Conservation (phyloP, 37 sponge, comb jelly and placozoan species). For the Bolinopsis microptera region DNA sequence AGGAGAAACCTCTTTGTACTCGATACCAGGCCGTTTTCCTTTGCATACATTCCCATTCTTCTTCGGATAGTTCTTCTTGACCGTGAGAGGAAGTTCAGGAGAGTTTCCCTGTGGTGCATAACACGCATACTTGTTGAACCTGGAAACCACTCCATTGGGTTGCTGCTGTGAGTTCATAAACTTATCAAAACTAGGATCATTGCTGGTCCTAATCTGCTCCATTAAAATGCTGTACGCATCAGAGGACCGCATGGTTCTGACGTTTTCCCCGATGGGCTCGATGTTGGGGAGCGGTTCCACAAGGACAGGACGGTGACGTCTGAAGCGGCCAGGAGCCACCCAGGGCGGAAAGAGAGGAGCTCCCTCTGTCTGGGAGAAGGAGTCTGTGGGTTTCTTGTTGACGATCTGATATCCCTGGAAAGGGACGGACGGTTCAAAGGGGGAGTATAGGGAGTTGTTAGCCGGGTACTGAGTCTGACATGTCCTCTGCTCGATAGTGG, state of each 20-base stretch:
- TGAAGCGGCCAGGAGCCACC: constrained; percentile 3
- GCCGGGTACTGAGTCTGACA: constrained; percentile 43
- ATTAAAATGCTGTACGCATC: constrained; percentile 51
- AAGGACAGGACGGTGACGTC: constrained; percentile 23
- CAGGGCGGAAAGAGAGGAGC: neutral
- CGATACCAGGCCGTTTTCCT: constrained; percentile 48
- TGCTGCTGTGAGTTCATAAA: constrained; percentile 43
- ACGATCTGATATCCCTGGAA: neutral
- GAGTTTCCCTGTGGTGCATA: constrained; percentile 48
- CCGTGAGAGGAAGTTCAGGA: constrained; percentile 41
- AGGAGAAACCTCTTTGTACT: constrained; percentile 44
- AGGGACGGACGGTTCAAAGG: constrained; percentile 29
- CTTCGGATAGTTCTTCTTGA: constrained; percentile 64
- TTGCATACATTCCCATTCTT: neutral
- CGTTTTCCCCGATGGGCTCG: constrained; percentile 55
- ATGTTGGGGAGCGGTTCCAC: constrained; percentile 59
- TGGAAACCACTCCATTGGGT: constrained; percentile 35
- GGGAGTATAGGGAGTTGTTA: constrained; percentile 23
- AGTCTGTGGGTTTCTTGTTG: constrained; percentile 16
- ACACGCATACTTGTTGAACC: constrained; percentile 57
- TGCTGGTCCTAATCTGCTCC: constrained; percentile 52
- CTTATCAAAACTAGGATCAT: constrained; percentile 37
- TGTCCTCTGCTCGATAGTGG: neutral
- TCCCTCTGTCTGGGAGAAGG: constrained; percentile 50
- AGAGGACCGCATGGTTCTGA: constrained; percentile 47